Evolutionary conservation across 2,888 invertebrate genomes (phyloP), one percentile per base, ranked within the genome.

Genomic region (Folsomia candida): DNA sequence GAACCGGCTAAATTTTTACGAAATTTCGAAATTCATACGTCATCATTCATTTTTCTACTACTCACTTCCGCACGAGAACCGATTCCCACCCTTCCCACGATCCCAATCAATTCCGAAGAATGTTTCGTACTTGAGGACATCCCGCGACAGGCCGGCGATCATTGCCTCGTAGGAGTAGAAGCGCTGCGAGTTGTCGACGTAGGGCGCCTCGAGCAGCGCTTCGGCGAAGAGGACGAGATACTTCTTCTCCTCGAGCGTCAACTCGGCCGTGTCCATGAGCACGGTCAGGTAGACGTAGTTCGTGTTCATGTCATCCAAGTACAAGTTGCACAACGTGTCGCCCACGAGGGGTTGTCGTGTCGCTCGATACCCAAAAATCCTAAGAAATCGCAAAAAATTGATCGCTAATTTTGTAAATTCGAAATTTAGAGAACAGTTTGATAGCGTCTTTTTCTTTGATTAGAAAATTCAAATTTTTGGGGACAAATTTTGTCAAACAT

Each of bases 21-120:
- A n/a, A n/a, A n/a, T n/a, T n/a, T n/a, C n/a, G n/a, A n/a, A n/a
- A n/a, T n/a, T n/a, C n/a, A n/a, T n/a, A n/a, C n/a, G n/a, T n/a
- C n/a, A n/a, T n/a, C n/a, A n/a, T n/a, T n/a, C n/a, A n/a, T n/a
- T n/a, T n/a, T n/a, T n/a, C n/a, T n/a, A n/a, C n/a, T n/a, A n/a
- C n/a, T n/a, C n/a, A n/a, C n/a, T n/a, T 14, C 92, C 92, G 76
- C 90, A 89, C 20, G 86, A 84, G 83, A 93, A 93, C 77, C 88
- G 83, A 0, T 82, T 80, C 0, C 79, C 75, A 4, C 83, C 83
- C 6, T 29, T 27, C 14, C 20, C 9, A 25, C 62, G 24, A 24
- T 69, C 71, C 73, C 69, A 69, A 18, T 87, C 87, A 28, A 90
- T 84, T 0, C 93, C 93, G 20, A 93, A 84, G 57, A 86, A 83